These are phyloP conservation scores for Hirtodrosophila trivittata DNA, from an alignment of 2,888 invertebrate species.

Conservation along the genomic window DNA sequence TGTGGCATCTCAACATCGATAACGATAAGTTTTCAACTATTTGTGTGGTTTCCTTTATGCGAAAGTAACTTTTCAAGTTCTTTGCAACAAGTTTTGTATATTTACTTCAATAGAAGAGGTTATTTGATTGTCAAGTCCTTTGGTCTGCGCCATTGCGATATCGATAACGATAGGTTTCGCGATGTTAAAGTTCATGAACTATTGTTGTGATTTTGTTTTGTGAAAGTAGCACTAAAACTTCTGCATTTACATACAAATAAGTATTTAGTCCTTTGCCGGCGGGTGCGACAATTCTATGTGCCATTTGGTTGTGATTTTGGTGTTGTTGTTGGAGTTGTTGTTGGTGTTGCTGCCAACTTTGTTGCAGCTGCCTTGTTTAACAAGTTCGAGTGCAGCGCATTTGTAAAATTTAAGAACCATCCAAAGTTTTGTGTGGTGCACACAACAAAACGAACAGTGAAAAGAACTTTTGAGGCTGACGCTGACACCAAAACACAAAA, in stretches of 20 bases:
- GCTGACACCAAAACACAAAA: constrained; percentile 71
- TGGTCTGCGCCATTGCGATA: too few relatives aligned
- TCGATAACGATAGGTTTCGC: too few relatives aligned
- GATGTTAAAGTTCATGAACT: not conserved
- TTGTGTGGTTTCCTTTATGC: too few relatives aligned
- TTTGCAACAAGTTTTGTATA: too few relatives aligned
- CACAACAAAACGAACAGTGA: constrained; percentile 34
- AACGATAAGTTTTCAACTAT: too few relatives aligned
- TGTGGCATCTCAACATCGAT: too few relatives aligned
- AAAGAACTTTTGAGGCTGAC: constrained; percentile 63
- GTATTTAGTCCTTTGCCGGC: too few relatives aligned
- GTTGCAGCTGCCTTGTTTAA: constrained; percentile 57
- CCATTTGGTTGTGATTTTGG: constrained; percentile 10
- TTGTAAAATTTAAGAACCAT: constrained; percentile 73
- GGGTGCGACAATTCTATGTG: too few relatives aligned
- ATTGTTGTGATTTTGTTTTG: constrained; percentile 3
- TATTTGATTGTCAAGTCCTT: too few relatives aligned
- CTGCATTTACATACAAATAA: not conserved
- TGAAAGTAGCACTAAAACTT: constrained; percentile 19
- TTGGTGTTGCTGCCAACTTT: constrained; percentile 21
- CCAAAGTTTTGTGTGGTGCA: constrained; percentile 46
- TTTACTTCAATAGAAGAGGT: too few relatives aligned
- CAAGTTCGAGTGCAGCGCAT: constrained; percentile 75
- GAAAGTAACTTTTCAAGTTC: too few relatives aligned
- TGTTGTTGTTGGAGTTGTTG: constrained; percentile 18